A percentile compares a stretch with the other conserved stretches of the same genome.
phyloP scores from a whole-genome alignment of 2,113 vertebrate species.

The Bucco capensis region DNA sequence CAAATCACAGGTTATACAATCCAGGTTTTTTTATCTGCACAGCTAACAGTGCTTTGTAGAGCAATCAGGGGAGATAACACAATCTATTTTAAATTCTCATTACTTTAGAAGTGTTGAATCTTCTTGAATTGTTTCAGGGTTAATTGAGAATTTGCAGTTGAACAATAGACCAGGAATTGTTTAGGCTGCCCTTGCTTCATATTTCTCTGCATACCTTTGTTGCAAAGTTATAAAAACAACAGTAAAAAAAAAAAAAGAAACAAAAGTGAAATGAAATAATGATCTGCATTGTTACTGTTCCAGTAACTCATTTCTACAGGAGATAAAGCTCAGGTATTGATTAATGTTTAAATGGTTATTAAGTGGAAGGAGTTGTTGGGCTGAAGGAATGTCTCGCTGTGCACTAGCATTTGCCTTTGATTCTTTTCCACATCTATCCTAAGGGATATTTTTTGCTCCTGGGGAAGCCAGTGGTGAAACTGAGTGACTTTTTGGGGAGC shows the following conservation, averaged over 20 bases:
- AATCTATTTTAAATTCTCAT: conserved; percentile 54
- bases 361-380: neutral
- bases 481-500: neutral
- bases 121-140: conserved; percentile 45
- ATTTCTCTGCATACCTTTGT: conserved; percentile 7
- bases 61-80: conserved; percentile 48
- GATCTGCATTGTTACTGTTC: neutral
- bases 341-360: conserved; percentile 26
- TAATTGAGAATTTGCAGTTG: conserved; percentile 45
- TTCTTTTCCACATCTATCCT: neutral
- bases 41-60: conserved; percentile 36
- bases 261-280: neutral
- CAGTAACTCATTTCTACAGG: neutral
- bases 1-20: conserved; percentile 36
- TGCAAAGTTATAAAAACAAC: conserved; percentile 17
- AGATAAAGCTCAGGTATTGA: conserved; percentile 43
- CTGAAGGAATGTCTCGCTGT: neutral
- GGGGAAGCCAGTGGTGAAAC: neutral
- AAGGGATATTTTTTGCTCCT: neutral
- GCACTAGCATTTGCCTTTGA: neutral
- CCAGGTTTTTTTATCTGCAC: conserved; percentile 29
- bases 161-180: conserved; percentile 33
- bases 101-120: conserved; percentile 52
- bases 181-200: neutral
- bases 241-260: conserved; percentile 6